Base-by-base conservation (phyloP, 92 coral and sea anemone genomes). In the Zoanthus gigantus region DNA sequence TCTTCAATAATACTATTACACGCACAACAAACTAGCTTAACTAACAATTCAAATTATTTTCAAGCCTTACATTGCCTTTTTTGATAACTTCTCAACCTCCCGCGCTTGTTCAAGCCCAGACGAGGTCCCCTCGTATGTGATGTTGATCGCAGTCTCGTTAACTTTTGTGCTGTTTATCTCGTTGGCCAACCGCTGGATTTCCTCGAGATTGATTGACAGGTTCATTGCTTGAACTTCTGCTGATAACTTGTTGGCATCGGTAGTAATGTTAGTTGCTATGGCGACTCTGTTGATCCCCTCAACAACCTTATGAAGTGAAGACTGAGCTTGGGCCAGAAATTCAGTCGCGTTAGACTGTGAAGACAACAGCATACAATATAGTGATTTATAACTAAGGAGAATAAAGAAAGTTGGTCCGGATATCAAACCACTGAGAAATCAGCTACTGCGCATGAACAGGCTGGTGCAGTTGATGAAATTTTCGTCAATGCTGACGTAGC, bases 11-110 rank as follows among this genome's bases (percentile, higher is more conserved):
- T 31, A 34, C 30, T 3, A 31, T 34, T 23, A 30, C 47, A 30
- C 0, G 47, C 46, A 29, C 3, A 29, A 69, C 0, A 32, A 8
- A 69, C 15, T 9, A 9, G 4, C 11, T 10, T 0, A 69, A 6
- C 4, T 11, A 18, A 52, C 15, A 46, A 71, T 44, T 9, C 44
- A 18, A 11, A 10, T 29, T 9, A 28, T 11, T 28, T 34, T 57
- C 14, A 63, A 37, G 10, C 90, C 98, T 91, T 90, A 97, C 99
- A 92, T 91, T 71, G 99, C 99, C 69, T 69, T 88, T 75, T 95
- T 86, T 44, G 99, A 95, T 32, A 95, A 74, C 42, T 7, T 85
- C 63, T 95, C 98, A 71, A 94, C 98, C 56, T 87, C 92, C 45
- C 91, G 73, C 45, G 99, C 99, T 75, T 90, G 89, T 53, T 88